phyloP scores from a whole-genome alignment of 1,140 invertebrate genomes.

The Manduca sexta region DNA sequence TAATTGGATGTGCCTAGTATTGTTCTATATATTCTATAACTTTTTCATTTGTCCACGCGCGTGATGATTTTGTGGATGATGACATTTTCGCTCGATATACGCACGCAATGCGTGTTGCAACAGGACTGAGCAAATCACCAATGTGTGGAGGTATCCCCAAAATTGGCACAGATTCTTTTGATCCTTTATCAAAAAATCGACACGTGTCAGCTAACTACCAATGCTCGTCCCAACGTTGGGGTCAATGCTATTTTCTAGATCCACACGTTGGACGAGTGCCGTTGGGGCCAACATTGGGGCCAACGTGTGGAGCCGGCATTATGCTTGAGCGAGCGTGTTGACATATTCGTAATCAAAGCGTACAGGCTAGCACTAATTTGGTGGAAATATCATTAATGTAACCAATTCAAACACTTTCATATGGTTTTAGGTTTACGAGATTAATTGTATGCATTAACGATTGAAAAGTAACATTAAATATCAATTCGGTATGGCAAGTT shows the following conservation, averaged over 20 bases:
- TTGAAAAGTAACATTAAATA: too few species aligned
- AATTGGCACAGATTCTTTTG: slow-evolving; percentile 1
- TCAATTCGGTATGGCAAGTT: too few species aligned
- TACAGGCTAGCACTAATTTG: too few species aligned
- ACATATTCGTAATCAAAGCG: too few species aligned
- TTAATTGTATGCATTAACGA: too few species aligned
- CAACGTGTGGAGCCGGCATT: slow-evolving; percentile 2
- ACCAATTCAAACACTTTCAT: too few species aligned
- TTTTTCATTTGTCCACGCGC: too few species aligned
- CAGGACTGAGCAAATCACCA: neutral
- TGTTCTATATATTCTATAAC: too few species aligned
- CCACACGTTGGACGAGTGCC: neutral
- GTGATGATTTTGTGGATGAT: neutral
- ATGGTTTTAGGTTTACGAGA: too few species aligned
- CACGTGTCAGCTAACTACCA: neutral
- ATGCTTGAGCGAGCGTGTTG: too few species aligned
- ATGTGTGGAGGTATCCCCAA: neutral
- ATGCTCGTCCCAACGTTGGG: neutral
- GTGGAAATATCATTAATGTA: too few species aligned
- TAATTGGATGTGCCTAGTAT: too few species aligned
- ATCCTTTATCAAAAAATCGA: slow-evolving; percentile 2
- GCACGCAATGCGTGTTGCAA: neutral
- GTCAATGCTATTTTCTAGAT: slow-evolving; percentile 1
- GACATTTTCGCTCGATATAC: neutral
- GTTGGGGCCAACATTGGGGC: slow-evolving; percentile 4